Conservation (phyloP, 1,140 invertebrate genomes). For the Metopolophium dirhodum region DNA sequence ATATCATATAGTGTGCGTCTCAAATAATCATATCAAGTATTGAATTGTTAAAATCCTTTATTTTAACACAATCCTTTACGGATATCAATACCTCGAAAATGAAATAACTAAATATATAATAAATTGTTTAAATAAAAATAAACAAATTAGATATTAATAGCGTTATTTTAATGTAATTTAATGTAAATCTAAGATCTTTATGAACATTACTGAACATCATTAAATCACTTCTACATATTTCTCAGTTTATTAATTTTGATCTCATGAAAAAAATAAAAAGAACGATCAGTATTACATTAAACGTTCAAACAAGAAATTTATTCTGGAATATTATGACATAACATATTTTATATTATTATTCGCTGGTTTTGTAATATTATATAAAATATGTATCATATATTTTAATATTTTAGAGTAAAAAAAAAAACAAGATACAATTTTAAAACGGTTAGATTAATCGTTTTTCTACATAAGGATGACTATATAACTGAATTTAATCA, state of each 20-base stretch:
- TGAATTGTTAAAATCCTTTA: too few relatives aligned
- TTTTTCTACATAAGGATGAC: background rate
- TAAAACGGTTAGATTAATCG: background rate
- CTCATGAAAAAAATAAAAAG: background rate
- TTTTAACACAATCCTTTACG: too few relatives aligned
- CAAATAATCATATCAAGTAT: too few relatives aligned
- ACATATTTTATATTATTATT: background rate
- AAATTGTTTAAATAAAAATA: background rate
- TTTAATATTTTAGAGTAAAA: background rate
- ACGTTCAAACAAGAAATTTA: background rate
- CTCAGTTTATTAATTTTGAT: background rate
- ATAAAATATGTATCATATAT: background rate
- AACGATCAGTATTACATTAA: background rate
- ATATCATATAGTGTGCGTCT: background rate
- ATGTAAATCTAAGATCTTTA: background rate
- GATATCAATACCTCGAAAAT: too few relatives aligned
- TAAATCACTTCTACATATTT: background rate
- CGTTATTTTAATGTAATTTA: background rate
- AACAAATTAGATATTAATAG: background rate
- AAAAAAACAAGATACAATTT: background rate
- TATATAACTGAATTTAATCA: constrained; percentile 11
- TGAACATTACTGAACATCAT: background rate
- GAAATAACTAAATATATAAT: background rate
- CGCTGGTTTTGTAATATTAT: background rate
- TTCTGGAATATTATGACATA: background rate